Base-by-base conservation (phyloP, 2,113 vertebrate species). In the Ramphastos sulfuratus region DNA sequence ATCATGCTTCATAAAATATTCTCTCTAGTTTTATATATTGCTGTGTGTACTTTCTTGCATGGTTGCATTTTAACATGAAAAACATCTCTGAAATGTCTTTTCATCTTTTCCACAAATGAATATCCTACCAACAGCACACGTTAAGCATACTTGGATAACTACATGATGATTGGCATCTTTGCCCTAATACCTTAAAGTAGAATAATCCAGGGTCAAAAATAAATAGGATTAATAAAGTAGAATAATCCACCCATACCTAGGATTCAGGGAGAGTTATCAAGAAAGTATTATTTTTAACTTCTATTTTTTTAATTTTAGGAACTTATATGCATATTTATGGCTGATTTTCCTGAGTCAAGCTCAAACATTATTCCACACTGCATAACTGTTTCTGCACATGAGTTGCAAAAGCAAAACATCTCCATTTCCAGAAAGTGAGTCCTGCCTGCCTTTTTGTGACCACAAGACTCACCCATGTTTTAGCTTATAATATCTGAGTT, bases 1-100 rank as follows among this genome's bases (percentile, higher is more conserved):
- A 6, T 0, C 35, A 27, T 66, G 3, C 0, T 3, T 54, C 70
- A 18, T 25, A 69, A 27, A n/a, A 5, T 25, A 15, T 39, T 10
- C 60, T 83, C 17, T 6, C 74, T 88, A 20, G 14, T 85, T 9
- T 10, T 54, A 30, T 5, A 13, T 33, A 46, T 15, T 48, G 2
- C 12, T 48, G 3, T 27, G 9, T 54, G 15, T 55, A 69, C 7
- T 79, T 64, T 28, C 7, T 48, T 61, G 10, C 21, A 48, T 23
- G 24, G 39, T 60, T 72, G 44, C 11, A 39, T 1, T 58, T 82
- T 27, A 58, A 37, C 24, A 50, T 82, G 23, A 42, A 79, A 65
- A 63, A 55, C 7, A 39, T 17, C 13, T 12, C 33, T 54, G 17
- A 44, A 13, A 13, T 23, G 14, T 44, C 24, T 48, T 6, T 27